Evolutionary conservation across 2,888 invertebrate genomes (phyloP).

Genomic region (Gymnoscelis rufifasciata): DNA sequence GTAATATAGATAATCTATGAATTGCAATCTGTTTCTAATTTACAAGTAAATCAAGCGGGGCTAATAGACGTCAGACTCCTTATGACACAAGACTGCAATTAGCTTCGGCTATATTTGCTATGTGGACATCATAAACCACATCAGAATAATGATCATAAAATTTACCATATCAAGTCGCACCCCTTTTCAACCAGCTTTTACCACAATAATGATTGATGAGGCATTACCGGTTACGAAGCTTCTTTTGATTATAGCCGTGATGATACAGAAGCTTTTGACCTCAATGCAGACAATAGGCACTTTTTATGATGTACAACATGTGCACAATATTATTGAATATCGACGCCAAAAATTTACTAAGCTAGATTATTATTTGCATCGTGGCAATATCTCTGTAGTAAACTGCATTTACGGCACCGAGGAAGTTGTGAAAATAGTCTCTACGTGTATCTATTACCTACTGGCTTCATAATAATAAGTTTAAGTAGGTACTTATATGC

Average conservation of each 20-base stretch:
- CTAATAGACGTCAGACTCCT: too few species aligned
- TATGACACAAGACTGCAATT: not conserved
- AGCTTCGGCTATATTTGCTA: not conserved
- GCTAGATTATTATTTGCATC: too few species aligned
- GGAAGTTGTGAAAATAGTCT: too few species aligned
- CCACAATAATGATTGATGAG: slow-evolving; percentile 61
- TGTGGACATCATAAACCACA: not conserved
- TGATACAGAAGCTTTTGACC: slow-evolving; percentile 11
- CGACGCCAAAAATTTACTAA: not conserved
- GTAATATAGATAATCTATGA: too few species aligned
- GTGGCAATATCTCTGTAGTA: too few species aligned
- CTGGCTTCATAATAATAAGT: too few species aligned
- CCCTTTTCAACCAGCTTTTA: slow-evolving; percentile 40
- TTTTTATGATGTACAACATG: not conserved
- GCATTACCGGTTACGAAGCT: slow-evolving; percentile 53
- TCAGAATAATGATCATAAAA: not conserved
- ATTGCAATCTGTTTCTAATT: too few species aligned
- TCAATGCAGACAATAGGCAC: slow-evolving; percentile 1
- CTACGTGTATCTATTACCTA: not conserved
- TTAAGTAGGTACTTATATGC: slow-evolving; percentile 1
- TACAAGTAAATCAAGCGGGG: too few species aligned
- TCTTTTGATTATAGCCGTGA: slow-evolving; percentile 21
- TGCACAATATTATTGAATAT: not conserved
- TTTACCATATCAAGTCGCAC: slow-evolving; percentile 22
- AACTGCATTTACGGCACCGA: too few species aligned